A percentile compares a stretch with the other conserved stretches of the same genome.
These are phyloP conservation scores for Montipora capricornis DNA, from an alignment of 64 coral and sea anemone species.

Conservation along the genomic window DNA sequence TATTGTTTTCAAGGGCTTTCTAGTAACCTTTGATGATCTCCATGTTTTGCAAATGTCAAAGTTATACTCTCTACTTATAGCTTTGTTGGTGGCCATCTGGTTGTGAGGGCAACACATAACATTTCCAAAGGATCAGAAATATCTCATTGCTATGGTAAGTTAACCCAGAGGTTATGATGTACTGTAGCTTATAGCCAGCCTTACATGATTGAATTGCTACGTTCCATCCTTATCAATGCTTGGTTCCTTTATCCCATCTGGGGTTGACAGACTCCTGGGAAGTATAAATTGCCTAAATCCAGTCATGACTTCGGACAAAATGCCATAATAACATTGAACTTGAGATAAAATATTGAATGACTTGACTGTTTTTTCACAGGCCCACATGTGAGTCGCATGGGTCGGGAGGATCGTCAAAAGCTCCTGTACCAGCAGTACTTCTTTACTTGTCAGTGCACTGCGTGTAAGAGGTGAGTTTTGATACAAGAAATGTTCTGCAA, in stretches of 20 bases:
- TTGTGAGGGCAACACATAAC: constrained; percentile 98
- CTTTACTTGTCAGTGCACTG: constrained; percentile 93
- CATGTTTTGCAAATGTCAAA: neutral
- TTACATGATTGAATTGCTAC: too few species aligned
- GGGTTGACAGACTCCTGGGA: too few species aligned
- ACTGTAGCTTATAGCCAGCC: neutral
- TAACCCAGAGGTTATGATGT: neutral
- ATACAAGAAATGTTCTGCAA: neutral
- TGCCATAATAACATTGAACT: neutral
- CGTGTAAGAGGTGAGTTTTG: constrained; percentile 79
- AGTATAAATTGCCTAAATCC: too few species aligned
- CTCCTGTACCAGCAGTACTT: constrained; percentile 93
- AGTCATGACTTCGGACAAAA: neutral
- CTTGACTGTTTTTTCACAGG: constrained; percentile 14
- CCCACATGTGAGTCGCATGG: constrained; percentile 90
- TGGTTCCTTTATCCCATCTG: too few species aligned
- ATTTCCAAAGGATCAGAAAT: constrained; percentile 86
- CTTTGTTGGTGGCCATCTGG: constrained; percentile 84
- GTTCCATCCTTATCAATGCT: too few species aligned
- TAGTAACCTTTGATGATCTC: neutral
- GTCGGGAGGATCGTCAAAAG: constrained; percentile 86
- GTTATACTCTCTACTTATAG: constrained; percentile 40
- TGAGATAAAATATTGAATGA: neutral
- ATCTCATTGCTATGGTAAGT: constrained; percentile 95
- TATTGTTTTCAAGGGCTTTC: too few species aligned